Conservation (phyloP, 92 coral and sea anemone species). For the Siderastrea siderea region DNA sequence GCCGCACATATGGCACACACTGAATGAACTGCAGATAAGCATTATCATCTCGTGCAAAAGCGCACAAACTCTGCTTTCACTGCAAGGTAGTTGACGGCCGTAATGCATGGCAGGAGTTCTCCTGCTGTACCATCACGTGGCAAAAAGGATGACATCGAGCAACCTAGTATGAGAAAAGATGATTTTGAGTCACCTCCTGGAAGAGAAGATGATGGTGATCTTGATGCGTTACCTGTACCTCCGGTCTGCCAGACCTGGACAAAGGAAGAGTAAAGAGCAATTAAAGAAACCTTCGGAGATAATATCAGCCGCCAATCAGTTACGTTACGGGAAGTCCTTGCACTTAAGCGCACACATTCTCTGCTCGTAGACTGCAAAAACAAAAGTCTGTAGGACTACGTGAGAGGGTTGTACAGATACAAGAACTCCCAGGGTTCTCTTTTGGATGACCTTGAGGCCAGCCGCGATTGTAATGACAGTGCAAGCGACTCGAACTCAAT, state of each 20-base stretch:
- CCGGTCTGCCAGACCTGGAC: not conserved
- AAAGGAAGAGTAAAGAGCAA: not conserved
- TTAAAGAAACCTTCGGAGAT: not conserved
- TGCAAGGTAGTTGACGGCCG: conserved; percentile 4
- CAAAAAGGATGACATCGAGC: not conserved
- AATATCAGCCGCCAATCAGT: conserved; percentile 15
- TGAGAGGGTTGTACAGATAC: not conserved
- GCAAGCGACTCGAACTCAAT: not conserved
- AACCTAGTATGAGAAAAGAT: not conserved
- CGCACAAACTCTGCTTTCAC: conserved; percentile 16
- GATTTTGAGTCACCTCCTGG: not conserved
- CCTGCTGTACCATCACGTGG: not conserved
- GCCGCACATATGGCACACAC: conserved; percentile 23
- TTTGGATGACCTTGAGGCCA: not conserved
- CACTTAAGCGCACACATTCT: not conserved
- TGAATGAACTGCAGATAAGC: conserved; percentile 17
- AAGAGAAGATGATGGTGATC: not conserved
- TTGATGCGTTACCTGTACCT: not conserved
- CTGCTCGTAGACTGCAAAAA: not conserved
- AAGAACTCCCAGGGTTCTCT: not conserved
- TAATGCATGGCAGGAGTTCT: conserved; percentile 16
- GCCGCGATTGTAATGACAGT: not conserved
- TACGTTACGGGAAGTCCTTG: not conserved
- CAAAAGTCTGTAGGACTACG: conserved; percentile 2
- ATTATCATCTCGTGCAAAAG: conserved; percentile 16